Base-by-base conservation (phyloP, 2,113 vertebrate species). In the Tachysurus vachellii region DNA sequence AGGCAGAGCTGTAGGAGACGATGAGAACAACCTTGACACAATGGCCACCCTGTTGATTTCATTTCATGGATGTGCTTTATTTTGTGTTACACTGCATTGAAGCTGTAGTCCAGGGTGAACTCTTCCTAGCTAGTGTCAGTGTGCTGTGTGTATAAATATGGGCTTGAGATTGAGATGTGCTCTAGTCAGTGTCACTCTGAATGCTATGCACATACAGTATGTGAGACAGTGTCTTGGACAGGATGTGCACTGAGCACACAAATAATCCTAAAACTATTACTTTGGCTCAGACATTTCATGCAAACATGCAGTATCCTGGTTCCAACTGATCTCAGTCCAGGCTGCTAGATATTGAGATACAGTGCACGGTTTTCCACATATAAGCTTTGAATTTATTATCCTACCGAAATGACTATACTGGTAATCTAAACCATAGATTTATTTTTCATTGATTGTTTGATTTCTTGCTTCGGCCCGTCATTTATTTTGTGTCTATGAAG, bases 191-290 rank as follows among this genome's bases (percentile, higher is more conserved):
- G 56, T 21, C 9, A 16, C 17, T 57, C 11, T 21, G 5, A 71
- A 56, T 50, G 56, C 31, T 62, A 70, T 61, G 21, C 23, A 62
- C 14, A 59, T 31, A n/a, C n/a, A n/a, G n/a, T n/a, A 23, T 57
- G 54, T 54, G n/a, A 47, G 28, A 42, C 19, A 23, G 28, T 0
- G 91, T 89, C 84, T 83, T 87, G 89, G 84, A 77, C 87, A 85
- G 50, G 47, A 85, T 77, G 80, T 92, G 89, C 92, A 92, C 90
- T 84, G 62, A 88, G 94, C 90, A 94, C 93, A 93, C 91, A 93
- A 92, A 94, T 93, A 92, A 92, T 86, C 16, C 8, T 28, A 54
- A 31, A 53, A 50, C 44, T 71, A 91, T 54, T 76, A 44, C 57
- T 56, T 44, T 9, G 21, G 47, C 68, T 71, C 73, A 80, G 85